A percentile compares a stretch with the other conserved stretches of the same genome.
These are phyloP conservation scores for Brachypterus glaber DNA, from an alignment of 2,888 invertebrate genomes.

Conservation along the genomic window DNA sequence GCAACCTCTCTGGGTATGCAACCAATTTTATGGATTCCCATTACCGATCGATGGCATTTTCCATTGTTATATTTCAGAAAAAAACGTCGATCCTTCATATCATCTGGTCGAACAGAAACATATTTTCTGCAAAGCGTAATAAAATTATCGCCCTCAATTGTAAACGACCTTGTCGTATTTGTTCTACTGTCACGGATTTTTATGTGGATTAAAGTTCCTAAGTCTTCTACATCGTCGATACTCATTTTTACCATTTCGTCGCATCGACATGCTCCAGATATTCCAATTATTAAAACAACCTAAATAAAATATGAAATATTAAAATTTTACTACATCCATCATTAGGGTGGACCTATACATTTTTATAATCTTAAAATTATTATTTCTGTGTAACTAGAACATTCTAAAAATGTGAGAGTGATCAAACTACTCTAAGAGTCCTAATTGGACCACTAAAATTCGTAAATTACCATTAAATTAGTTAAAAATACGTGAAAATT, in stretches of 20 bases:
- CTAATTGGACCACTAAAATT: too few relatives aligned
- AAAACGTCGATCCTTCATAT: constrained; percentile 8
- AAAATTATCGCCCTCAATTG: constrained; percentile 13
- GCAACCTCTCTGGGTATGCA: constrained; percentile 49
- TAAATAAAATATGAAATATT: too few relatives aligned
- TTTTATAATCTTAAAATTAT: too few relatives aligned
- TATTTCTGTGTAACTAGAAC: too few relatives aligned
- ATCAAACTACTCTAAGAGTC: too few relatives aligned
- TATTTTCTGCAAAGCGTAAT: constrained; percentile 11
- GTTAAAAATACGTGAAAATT: too few relatives aligned
- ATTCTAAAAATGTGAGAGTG: too few relatives aligned
- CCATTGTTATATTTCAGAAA: constrained; percentile 11
- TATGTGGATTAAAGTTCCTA: constrained; percentile 11
- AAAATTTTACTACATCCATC: too few relatives aligned
- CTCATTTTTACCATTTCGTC: constrained; percentile 16
- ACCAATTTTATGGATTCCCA: constrained; percentile 19
- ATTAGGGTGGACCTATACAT: too few relatives aligned
- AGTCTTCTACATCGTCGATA: constrained; percentile 15
- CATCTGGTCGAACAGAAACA: constrained; percentile 10
- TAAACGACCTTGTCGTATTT: constrained; percentile 1
- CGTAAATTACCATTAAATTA: too few relatives aligned
- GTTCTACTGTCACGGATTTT: constrained; percentile 13
- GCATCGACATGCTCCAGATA: constrained; percentile 15
- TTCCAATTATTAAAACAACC: constrained; percentile 15
- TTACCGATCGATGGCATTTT: constrained; percentile 17